A percentile compares a stretch with the other conserved stretches of the same genome.
phyloP scores from a whole-genome alignment of 35 echinoderm and acorn worm genomes.

The Strongylocentrotus purpuratus region DNA sequence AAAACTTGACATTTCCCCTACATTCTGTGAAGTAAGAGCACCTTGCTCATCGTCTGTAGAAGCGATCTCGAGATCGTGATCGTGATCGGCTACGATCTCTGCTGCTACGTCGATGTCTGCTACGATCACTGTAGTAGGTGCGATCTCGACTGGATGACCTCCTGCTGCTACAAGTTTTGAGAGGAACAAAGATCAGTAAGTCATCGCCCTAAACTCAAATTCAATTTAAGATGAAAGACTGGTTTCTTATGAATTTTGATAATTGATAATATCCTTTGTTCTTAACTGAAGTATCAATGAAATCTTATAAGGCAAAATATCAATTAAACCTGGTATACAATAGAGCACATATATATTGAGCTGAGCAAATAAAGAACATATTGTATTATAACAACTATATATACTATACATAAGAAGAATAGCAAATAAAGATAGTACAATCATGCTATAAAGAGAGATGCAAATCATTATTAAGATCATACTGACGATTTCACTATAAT shows the following conservation, averaged over 20 bases:
- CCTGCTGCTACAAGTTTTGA: slow-evolving; percentile 52
- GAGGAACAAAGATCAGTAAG: slow-evolving; percentile 36
- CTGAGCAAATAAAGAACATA: background rate
- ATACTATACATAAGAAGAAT: too few species aligned
- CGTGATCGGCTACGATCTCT: slow-evolving; percentile 81
- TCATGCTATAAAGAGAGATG: too few species aligned
- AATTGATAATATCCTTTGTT: background rate
- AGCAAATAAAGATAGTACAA: too few species aligned
- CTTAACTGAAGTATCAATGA: background rate
- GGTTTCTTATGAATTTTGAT: too few species aligned
- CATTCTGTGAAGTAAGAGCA: background rate
- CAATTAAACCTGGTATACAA: background rate
- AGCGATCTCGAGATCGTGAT: slow-evolving; percentile 58
- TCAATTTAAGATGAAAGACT: background rate
- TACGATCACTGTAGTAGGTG: slow-evolving; percentile 55
- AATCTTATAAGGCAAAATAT: background rate
- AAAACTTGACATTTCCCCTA: slow-evolving; percentile 20
- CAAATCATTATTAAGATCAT: too few species aligned
- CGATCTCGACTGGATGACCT: slow-evolving; percentile 71
- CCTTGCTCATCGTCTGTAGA: slow-evolving; percentile 40
- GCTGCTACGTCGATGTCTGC: slow-evolving; percentile 53
- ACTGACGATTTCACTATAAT: too few species aligned
- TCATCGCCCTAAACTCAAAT: background rate
- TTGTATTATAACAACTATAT: too few species aligned
- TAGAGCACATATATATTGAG: background rate